Evolutionary conservation across 2,888 invertebrate genomes (phyloP).

Genomic region (Sarcophaga carnaria): DNA sequence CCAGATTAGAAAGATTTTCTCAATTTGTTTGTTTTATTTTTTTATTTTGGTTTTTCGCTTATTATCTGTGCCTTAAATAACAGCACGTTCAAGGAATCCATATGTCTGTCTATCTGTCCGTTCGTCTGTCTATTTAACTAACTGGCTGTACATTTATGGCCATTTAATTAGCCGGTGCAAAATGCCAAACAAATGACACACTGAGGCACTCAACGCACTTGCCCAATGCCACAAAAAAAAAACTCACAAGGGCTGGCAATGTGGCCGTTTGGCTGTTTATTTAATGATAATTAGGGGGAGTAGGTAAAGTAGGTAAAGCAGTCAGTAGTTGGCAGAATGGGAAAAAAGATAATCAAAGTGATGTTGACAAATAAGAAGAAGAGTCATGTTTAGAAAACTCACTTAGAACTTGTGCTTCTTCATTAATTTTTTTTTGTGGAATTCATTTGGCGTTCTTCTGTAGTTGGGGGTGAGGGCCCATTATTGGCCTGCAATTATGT

Average conservation of each 20-base stretch:
- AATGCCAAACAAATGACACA: constrained; percentile 46
- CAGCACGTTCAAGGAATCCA: constrained; percentile 14
- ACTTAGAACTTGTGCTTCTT: not conserved
- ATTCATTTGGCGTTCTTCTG: constrained; percentile 1
- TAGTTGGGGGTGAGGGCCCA: constrained; percentile 9
- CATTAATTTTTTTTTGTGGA: constrained; percentile 27
- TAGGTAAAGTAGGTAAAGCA: not conserved
- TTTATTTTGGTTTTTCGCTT: no score
- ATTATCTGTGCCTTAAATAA: constrained; percentile 27
- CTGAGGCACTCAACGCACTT: not conserved
- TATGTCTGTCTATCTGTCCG: not conserved
- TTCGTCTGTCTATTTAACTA: not conserved
- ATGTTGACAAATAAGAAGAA: constrained; percentile 57
- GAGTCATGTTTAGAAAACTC: not conserved
- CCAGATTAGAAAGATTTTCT: constrained; percentile 55
- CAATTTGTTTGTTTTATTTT: constrained; percentile 30
- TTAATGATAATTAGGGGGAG: not conserved
- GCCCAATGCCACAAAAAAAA: constrained; percentile 53
- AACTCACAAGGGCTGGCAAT: constrained; percentile 30
- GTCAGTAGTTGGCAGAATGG: not conserved
- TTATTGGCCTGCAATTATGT: no score
- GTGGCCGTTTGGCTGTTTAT: not conserved
- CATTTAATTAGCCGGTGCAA: constrained; percentile 64
- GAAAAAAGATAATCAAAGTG: constrained; percentile 60
- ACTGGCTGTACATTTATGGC: constrained; percentile 44